phyloP scores from a whole-genome alignment of 2,888 invertebrate genomes.

The Pachydiplax longipennis region DNA sequence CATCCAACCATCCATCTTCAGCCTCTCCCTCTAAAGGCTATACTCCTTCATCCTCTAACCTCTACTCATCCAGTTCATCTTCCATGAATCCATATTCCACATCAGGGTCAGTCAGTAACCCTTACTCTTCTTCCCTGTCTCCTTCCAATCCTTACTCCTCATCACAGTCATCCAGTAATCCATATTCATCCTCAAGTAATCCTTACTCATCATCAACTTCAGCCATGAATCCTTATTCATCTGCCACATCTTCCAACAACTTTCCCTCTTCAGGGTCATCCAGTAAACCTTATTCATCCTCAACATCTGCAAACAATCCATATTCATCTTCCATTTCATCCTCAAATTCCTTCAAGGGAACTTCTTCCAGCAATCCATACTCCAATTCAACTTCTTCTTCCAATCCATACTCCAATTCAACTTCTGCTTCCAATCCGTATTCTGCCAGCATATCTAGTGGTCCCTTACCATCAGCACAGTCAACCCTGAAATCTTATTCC shows the following conservation, averaged over 20 bases:
- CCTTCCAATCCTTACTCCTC: neutral
- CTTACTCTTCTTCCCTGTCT: neutral
- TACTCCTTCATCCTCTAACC: conserved; percentile 37
- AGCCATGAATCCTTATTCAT: conserved; percentile 19
- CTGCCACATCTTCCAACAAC: conserved; percentile 46
- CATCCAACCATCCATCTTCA: conserved; percentile 40
- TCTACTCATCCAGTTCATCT: neutral
- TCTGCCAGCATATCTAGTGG: conserved; percentile 27
- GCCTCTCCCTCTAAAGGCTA: conserved; percentile 41
- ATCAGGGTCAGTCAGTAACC: neutral
- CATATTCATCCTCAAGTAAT: conserved; percentile 7
- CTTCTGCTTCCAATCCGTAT: conserved; percentile 3
- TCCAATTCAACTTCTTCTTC: neutral
- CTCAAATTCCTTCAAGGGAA: neutral
- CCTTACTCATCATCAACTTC: conserved; percentile 47
- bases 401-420: conserved; percentile 17
- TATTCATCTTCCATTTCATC: neutral
- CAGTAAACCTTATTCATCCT: conserved; percentile 44
- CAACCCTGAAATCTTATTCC: neutral
- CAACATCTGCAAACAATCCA: conserved; percentile 3
- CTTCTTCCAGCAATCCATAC: neutral
- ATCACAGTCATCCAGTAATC: neutral
- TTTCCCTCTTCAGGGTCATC: conserved; percentile 44
- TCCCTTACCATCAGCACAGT: neutral
- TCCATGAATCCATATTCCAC: neutral